These are phyloP conservation scores for Habrosyne pyritoides DNA, from an alignment of 2,888 invertebrate genomes.

Conservation along the genomic window DNA sequence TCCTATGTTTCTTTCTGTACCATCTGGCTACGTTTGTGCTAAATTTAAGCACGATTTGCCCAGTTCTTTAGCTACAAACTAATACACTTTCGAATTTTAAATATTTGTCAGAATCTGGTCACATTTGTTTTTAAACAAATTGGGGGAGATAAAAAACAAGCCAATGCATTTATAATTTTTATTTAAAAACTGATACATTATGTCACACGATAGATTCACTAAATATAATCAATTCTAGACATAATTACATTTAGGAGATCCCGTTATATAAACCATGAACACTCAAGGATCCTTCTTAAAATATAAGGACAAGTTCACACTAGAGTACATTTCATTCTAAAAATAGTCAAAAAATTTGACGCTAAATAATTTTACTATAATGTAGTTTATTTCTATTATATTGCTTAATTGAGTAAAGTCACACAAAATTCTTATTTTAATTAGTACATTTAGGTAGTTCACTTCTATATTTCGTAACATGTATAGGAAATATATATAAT, in stretches of 20 bases:
- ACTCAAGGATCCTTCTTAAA: constrained; percentile 42
- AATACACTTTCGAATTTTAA: too few species aligned
- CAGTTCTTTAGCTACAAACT: too few species aligned
- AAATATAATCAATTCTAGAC: background rate
- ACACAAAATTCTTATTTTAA: constrained; percentile 3
- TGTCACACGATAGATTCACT: background rate
- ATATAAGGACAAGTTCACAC: constrained; percentile 19
- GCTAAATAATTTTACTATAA: constrained; percentile 19
- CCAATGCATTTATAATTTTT: background rate
- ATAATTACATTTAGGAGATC: constrained; percentile 14
- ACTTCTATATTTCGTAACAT: background rate
- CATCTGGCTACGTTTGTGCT: too few species aligned
- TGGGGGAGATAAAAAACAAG: background rate
- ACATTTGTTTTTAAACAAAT: too few species aligned
- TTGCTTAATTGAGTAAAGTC: constrained; percentile 8
- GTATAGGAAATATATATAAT: background rate
- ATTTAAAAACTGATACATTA: background rate
- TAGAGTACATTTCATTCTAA: constrained; percentile 36
- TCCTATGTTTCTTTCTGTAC: too few species aligned
- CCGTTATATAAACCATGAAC: constrained; percentile 52
- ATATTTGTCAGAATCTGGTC: too few species aligned
- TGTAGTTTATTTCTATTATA: constrained; percentile 15
- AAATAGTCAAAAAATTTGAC: constrained; percentile 39
- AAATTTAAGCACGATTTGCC: too few species aligned
- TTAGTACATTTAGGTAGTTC: constrained; percentile 17